Evolutionary conservation across 2,888 invertebrate species (phyloP).

Genomic region (Elmis aenea): DNA sequence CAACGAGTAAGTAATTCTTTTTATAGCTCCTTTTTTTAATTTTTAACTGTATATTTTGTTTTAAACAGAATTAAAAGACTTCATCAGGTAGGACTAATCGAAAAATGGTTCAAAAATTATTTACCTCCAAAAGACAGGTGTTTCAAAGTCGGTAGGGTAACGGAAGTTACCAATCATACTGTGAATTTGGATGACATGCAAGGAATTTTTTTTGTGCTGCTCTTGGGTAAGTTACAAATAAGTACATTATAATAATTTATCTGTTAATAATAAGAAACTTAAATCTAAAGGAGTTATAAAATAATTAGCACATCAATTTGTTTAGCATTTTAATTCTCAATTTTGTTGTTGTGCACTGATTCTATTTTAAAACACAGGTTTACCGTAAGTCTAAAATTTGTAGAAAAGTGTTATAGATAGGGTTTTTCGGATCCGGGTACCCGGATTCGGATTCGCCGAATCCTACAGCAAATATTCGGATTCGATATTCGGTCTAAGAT

Average conservation of each 20-base stretch:
- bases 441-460: too few relatives aligned
- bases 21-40: neutral
- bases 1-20: slow-evolving; percentile 59
- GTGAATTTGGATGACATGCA: slow-evolving; percentile 90
- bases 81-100: slow-evolving; percentile 79
- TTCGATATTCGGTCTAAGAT: too few relatives aligned
- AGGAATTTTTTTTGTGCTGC: slow-evolving; percentile 81
- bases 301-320: neutral
- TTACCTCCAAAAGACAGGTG: slow-evolving; percentile 77
- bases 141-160: slow-evolving; percentile 57
- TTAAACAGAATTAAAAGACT: slow-evolving; percentile 73
- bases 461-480: too few relatives aligned
- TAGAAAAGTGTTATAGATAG: too few relatives aligned
- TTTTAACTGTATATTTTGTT: neutral
- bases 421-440: too few relatives aligned
- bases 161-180: slow-evolving; percentile 78
- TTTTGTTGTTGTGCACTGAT: slow-evolving; percentile 3
- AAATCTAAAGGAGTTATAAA: too few relatives aligned
- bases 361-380: slow-evolving; percentile 7
- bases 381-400: slow-evolving; percentile 7
- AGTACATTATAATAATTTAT: neutral
- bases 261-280: neutral
- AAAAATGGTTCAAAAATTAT: slow-evolving; percentile 75
- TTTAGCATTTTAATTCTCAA: too few relatives aligned
- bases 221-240: slow-evolving; percentile 68